Evolutionary conservation across 2,113 vertebrate species (phyloP), one percentile per base, ranked within the genome.

Genomic region (Irena cyanogastra): DNA sequence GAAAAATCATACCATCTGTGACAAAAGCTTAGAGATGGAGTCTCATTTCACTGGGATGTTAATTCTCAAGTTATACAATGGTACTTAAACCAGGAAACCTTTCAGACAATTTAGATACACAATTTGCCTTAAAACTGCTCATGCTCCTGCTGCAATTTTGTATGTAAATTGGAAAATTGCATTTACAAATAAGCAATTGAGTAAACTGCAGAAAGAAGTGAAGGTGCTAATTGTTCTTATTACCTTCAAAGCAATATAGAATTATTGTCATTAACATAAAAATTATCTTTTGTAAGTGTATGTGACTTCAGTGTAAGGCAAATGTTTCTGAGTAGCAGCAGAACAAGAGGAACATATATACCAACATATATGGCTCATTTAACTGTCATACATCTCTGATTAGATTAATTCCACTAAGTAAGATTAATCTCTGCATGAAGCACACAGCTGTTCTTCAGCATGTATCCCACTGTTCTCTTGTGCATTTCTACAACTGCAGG

Each of bases 161-260:
- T 87, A 96, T 52, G 83, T 28, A 93, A 85, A 93, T 7, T 83
- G 42, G 90, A 82, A 93, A 94, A 90, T 0, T 83, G 50, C 33
- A 86, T 91, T 95, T 95, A 92, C 16, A 81, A 95, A 92, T 63
- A 86, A 83, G 75, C 35, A 77, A 47, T 33, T 77, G 47, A 92
- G 20, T 47, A 90, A 90, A 88, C 19, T 63, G 33, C 30, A 86
- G 66, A 92, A 90, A 95, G 85, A 92, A 93, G 59, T 27, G 10
- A 69, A 80, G 59, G 77, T 54, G 33, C 22, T 93, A 86, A 90
- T 54, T 77, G 45, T 50, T 68, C 80, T 80, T 76, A 70, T 42
- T 80, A 61, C 50, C 33, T 85, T 47, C 50, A 86, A 88, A 88
- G 85, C 83, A 86, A 81, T 42, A 45, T 12, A 90, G 45, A 27